These are phyloP conservation scores for Tachypleus tridentatus DNA, from an alignment of 1,140 invertebrate species.

Conservation along the genomic window DNA sequence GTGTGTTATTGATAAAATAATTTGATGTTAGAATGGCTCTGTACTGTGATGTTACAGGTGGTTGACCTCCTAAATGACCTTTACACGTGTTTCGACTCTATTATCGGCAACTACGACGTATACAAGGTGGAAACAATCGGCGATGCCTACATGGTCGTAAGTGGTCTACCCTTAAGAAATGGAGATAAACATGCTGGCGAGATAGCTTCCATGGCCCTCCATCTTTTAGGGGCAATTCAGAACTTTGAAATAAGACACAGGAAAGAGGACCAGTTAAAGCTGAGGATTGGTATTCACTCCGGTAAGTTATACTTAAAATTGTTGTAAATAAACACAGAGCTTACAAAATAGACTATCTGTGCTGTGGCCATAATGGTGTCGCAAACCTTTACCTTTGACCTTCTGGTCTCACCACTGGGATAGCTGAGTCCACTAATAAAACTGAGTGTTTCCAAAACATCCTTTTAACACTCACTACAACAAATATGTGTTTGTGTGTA, in stretches of 20 bases:
- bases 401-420: too few species aligned
- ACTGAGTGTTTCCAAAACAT: too few species aligned
- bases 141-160: slow-evolving; percentile 56
- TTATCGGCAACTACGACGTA: slow-evolving; percentile 63
- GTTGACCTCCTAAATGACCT: slow-evolving; percentile 63
- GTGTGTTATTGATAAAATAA: too few species aligned
- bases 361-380: too few species aligned
- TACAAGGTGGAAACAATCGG: slow-evolving; percentile 54
- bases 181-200: slow-evolving; percentile 57
- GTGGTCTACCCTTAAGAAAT: slow-evolving; percentile 49
- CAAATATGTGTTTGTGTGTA: too few species aligned
- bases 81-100: slow-evolving; percentile 63
- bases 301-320: slow-evolving; percentile 28
- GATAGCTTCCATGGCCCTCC: slow-evolving; percentile 65
- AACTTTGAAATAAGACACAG: slow-evolving; percentile 58
- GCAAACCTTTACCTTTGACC: too few species aligned
- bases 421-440: too few species aligned
- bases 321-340: too few species aligned
- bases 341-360: too few species aligned
- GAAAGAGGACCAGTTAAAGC: slow-evolving; percentile 51
- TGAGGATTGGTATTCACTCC: slow-evolving; percentile 55
- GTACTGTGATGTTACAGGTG: slow-evolving; percentile 43
- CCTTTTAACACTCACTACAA: too few species aligned
- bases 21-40: too few species aligned
- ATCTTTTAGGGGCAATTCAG: slow-evolving; percentile 55